Conservation (phyloP, 2,888 invertebrate genomes). For the Brachyptera putata region DNA sequence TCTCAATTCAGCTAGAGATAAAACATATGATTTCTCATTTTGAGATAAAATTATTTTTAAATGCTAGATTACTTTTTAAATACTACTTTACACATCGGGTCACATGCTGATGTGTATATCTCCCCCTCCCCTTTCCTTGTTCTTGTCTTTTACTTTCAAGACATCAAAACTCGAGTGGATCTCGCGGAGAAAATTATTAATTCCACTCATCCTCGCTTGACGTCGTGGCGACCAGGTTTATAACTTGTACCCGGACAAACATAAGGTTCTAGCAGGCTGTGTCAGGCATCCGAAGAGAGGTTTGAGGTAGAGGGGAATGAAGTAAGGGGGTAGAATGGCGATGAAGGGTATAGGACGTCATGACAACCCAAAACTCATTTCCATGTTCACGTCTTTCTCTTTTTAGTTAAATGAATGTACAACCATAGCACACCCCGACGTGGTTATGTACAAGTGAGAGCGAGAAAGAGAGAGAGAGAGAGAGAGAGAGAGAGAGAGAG, state of each 20-base stretch:
- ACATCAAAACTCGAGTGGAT: slow-evolving; percentile 26
- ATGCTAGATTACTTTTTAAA: slow-evolving; percentile 8
- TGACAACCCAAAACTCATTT: slow-evolving; percentile 28
- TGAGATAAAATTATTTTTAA: no score
- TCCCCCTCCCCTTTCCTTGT: slow-evolving; percentile 4
- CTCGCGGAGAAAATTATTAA: slow-evolving; percentile 25
- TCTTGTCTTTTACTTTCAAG: slow-evolving; percentile 3
- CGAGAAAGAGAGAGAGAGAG: slow-evolving; percentile 2
- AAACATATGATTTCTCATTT: no score
- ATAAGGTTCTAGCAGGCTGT: slow-evolving; percentile 23
- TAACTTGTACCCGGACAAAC: slow-evolving; percentile 27
- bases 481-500: not conserved
- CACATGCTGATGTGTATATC: slow-evolving; percentile 3
- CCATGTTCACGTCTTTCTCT: slow-evolving; percentile 25
- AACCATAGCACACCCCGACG: not conserved
- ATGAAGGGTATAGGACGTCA: slow-evolving; percentile 17
- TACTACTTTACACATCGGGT: not conserved
- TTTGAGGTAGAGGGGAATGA: not conserved
- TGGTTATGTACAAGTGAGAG: not conserved
- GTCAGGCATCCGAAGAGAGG: slow-evolving; percentile 5
- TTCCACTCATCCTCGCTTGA: slow-evolving; percentile 25
- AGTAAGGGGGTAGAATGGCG: slow-evolving; percentile 8
- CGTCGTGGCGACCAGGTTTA: slow-evolving; percentile 21
- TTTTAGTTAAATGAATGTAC: slow-evolving; percentile 22
- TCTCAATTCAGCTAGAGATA: no score